Conservation (phyloP, 2,888 invertebrate species). For the Tenthredo mesomela region DNA sequence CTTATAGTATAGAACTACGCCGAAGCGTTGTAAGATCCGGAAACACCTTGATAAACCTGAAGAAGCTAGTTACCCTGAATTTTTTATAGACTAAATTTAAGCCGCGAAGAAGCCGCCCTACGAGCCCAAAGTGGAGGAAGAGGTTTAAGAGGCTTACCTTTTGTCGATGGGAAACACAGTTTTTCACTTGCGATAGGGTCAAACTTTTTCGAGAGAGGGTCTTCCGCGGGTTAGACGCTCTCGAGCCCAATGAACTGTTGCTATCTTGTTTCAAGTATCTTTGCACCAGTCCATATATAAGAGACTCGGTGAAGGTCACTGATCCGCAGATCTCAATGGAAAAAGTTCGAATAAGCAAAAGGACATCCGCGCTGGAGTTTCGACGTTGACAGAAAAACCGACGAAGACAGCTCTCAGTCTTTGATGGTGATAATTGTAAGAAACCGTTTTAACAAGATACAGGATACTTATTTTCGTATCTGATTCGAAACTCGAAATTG, state of each 20-base stretch:
- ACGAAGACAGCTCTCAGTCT: not conserved
- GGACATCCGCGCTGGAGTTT: no score
- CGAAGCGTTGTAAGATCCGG: not conserved
- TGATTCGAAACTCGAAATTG: not conserved
- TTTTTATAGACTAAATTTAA: conserved; percentile 24
- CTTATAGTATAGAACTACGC: no score
- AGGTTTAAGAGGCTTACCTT: conserved; percentile 44
- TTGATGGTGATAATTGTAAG: not conserved
- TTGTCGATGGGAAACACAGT: conserved; percentile 46
- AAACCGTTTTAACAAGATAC: not conserved
- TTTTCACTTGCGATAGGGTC: conserved; percentile 48
- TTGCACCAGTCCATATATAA: not conserved
- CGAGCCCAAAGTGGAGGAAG: conserved; percentile 19
- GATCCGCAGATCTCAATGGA: not conserved
- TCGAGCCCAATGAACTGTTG: conserved; percentile 12
- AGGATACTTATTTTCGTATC: not conserved
- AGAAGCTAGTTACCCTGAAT: conserved; percentile 20
- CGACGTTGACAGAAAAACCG: no score
- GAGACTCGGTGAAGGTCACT: not conserved
- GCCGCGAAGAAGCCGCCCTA: not conserved
- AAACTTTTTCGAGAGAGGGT: conserved; percentile 22
- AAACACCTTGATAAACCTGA: not conserved
- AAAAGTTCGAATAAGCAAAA: not conserved
- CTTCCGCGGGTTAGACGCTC: not conserved
- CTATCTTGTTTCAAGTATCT: conserved; percentile 17